Percentiles rank a stretch among this genome's conserved stretches.
These are phyloP conservation scores for Cantharis rufa DNA, from an alignment of 2,888 invertebrate species.

Conservation along the genomic window DNA sequence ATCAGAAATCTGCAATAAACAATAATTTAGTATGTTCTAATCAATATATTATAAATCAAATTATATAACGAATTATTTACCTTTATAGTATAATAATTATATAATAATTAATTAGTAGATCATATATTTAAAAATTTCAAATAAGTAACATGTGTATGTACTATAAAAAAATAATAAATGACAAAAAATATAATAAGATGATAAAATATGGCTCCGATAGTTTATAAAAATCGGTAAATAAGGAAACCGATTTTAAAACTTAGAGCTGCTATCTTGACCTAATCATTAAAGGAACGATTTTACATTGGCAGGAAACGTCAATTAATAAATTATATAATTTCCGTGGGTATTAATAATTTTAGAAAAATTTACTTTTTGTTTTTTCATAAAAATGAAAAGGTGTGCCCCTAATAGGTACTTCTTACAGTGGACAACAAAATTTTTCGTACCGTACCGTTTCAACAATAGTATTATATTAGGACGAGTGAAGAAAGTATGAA, in stretches of 20 bases:
- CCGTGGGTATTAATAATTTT: background rate
- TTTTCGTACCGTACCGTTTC: too few relatives aligned
- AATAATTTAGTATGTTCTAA: too few relatives aligned
- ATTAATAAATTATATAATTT: background rate
- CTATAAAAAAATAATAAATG: background rate
- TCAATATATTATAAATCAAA: too few relatives aligned
- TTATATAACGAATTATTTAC: too few relatives aligned
- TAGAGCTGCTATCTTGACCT: background rate
- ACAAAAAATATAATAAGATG: background rate
- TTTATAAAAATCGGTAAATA: background rate
- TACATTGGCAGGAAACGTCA: background rate
- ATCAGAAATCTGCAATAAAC: too few relatives aligned
- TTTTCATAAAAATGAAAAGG: background rate
- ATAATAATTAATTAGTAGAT: too few relatives aligned
- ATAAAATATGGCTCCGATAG: background rate
- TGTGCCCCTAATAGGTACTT: too few relatives aligned
- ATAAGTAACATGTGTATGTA: background rate
- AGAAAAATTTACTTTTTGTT: background rate
- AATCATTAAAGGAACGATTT: background rate
- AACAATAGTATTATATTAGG: too few relatives aligned
- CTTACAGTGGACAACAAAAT: too few relatives aligned
- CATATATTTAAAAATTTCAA: background rate
- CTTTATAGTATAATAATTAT: too few relatives aligned
- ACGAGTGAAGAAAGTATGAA: too few relatives aligned
- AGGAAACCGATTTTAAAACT: constrained; percentile 1